phyloP scores from a whole-genome alignment of 1,140 invertebrate genomes.

The Trichonephila clavata region DNA sequence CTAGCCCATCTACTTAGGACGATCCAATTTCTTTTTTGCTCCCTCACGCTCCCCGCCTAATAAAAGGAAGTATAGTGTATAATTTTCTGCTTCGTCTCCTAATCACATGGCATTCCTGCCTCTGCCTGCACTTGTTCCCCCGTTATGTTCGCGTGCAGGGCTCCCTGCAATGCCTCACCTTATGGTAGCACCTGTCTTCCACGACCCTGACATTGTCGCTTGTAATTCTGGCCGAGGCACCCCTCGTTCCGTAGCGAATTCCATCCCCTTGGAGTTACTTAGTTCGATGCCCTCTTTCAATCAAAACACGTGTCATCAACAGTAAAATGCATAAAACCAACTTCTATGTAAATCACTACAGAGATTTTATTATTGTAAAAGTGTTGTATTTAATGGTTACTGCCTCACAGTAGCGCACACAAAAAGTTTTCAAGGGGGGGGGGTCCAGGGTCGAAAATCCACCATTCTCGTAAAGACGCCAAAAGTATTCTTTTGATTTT shows the following conservation, averaged over 20 bases:
- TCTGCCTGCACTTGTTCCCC: constrained; percentile 12
- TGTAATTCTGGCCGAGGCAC: background rate
- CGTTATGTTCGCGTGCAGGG: constrained; percentile 57
- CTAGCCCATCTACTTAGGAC: background rate
- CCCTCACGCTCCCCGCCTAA: background rate
- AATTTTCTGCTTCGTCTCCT: constrained; percentile 42
- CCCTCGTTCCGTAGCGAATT: background rate
- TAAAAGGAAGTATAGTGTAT: background rate
- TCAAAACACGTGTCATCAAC: background rate
- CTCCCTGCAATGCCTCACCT: constrained; percentile 5
- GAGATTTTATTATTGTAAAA: no score
- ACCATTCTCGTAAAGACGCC: no score
- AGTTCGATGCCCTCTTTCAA: constrained; percentile 12
- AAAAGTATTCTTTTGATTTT: no score
- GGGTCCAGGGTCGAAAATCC: no score
- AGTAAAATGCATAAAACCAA: background rate
- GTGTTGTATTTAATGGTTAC: no score
- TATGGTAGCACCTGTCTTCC: constrained; percentile 28
- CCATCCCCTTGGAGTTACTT: background rate
- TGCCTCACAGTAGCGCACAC: no score
- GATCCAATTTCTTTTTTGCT: background rate
- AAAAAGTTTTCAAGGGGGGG: no score
- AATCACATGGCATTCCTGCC: constrained; percentile 49
- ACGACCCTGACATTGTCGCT: constrained; percentile 47
- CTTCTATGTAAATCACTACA: no score